These are phyloP conservation scores for Pseudopodoces humilis DNA, from an alignment of 2,113 vertebrate species.

Conservation along the genomic window DNA sequence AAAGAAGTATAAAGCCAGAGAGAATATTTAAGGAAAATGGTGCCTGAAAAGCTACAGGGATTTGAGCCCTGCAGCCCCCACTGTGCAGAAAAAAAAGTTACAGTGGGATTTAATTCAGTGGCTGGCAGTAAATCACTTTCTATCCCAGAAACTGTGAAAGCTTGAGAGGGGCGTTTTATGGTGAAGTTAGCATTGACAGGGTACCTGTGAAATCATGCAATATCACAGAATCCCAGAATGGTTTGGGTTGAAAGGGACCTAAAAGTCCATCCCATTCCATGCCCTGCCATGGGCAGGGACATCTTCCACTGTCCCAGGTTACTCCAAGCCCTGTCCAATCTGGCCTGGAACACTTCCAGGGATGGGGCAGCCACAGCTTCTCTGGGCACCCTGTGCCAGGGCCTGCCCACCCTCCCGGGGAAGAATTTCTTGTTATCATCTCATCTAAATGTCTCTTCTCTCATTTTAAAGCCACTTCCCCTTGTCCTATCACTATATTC, in stretches of 20 bases:
- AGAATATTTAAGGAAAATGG: not conserved
- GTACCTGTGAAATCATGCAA: not conserved
- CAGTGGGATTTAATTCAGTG: not conserved
- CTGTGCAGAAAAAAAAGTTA: not conserved
- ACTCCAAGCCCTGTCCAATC: not conserved
- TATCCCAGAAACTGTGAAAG: not conserved
- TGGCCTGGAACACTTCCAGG: not conserved
- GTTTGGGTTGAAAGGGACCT: not conserved
- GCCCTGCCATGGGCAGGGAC: not conserved
- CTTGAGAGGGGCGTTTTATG: not conserved
- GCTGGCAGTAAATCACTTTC: not conserved
- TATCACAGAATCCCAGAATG: no score
- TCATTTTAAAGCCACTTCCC: not conserved
- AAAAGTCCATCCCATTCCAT: not conserved
- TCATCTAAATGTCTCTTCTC: not conserved
- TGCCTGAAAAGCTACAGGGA: not conserved
- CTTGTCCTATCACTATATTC: not conserved
- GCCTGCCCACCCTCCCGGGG: accelerated
- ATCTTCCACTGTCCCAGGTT: accelerated
- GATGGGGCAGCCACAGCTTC: not conserved
- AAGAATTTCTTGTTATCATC: not conserved
- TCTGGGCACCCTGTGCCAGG: not conserved
- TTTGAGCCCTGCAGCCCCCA: not conserved
- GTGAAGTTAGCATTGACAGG: not conserved
- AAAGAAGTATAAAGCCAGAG: not conserved